A percentile compares a stretch with the other conserved stretches of the same genome.
Conservation (phyloP, 1,140 invertebrate species). For the Subanguina moxae region DNA sequence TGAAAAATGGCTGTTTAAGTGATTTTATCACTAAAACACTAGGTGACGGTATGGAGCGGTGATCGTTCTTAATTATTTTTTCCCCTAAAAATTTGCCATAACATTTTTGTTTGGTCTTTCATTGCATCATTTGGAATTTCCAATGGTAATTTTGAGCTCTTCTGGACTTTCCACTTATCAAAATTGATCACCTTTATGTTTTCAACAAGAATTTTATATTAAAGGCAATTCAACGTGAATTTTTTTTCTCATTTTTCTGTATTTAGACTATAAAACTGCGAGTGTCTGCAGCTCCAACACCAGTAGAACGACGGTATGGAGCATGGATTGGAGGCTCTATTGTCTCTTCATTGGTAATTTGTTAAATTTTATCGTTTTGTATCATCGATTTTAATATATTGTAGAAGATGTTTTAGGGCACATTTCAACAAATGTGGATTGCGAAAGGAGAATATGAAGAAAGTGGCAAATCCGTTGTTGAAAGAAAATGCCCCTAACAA, state of each 20-base stretch:
- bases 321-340: conserved; percentile 95
- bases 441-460: conserved; percentile 94
- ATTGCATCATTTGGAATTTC: no score
- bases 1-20: no score
- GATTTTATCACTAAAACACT: no score
- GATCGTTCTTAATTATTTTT: no score
- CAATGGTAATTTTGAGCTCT: no score
- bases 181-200: no score
- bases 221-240: no score
- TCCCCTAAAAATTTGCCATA: no score
- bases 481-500: conserved; percentile 83
- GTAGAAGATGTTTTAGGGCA: conserved; percentile 68
- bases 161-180: no score
- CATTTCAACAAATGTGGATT: conserved; percentile 97
- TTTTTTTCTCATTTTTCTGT: conserved; percentile 62
- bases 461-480: conserved; percentile 81
- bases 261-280: conserved; percentile 66
- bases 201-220: no score
- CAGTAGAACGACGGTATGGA: conserved; percentile 77
- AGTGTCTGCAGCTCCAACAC: conserved; percentile 57
- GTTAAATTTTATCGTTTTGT: background rate
- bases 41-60: no score
- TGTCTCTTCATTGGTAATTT: conserved; percentile 73
- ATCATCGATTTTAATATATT: background rate
- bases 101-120: no score